Base-by-base conservation (phyloP, 1,140 invertebrate genomes). In the Teleogryllus occipitalis region DNA sequence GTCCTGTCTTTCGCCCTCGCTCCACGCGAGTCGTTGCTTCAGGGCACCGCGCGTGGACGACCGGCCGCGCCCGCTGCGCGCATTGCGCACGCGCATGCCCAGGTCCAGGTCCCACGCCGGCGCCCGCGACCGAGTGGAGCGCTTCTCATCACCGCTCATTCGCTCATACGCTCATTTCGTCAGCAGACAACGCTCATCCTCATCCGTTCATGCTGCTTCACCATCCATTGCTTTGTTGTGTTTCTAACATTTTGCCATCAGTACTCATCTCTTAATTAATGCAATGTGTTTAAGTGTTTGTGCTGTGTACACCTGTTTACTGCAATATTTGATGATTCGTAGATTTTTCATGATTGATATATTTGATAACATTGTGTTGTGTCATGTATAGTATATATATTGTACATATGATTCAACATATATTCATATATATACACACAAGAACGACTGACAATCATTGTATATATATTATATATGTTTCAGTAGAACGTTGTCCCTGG, bases 401-500 rank as follows among this genome's bases (percentile, higher is more conserved):
- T 27, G 79, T 80, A 80, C n/a, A 65, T 27, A 46, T 80, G 49
- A 76, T 80, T 46, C 54, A 76, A 21, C 47, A 76, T 65, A 65
- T 65, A 65, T 75, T 10, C 74, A 27, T 75, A 75, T 75, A 75
- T 27, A 47, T 75, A 75, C 21, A 65, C 54, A 65, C 54, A 65
- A 65, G 18, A 65, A 18, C 7, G 2, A 65, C 54, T 65, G 54
- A 12, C 22, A 78, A 8, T 78, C 27, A 48, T 39, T 78, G 54
- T 73, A 8, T 78, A 65, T 78, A 27, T 27, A 65, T 39, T 65
- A 78, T 78, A 49, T 78, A 78, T 21, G 27, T 78, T 78, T 65
- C 39, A 18, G 47, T 76, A 47, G 75, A 76, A 14, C n/a, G 15
- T 76, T 47, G 75, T 72, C 54, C 79, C 54, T 76, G 49, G 27